Conservation (phyloP, 2,888 invertebrate species). For the Diarsia dahlii region DNA sequence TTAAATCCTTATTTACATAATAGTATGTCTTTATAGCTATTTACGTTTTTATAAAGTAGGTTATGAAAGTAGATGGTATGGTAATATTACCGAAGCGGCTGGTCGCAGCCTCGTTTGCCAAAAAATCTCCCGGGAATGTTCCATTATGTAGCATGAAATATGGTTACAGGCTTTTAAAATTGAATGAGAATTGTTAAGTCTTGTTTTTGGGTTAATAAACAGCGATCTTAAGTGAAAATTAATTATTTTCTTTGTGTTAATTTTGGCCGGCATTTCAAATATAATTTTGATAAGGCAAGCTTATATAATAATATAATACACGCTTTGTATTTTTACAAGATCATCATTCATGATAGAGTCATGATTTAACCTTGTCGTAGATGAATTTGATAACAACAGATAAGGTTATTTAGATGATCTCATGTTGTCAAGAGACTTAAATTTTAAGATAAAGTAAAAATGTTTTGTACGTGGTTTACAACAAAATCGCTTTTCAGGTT, state of each 20-base stretch:
- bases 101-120: slow-evolving; percentile 35
- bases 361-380: not conserved
- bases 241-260: not conserved
- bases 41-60: slow-evolving; percentile 45
- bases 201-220: slow-evolving; percentile 12
- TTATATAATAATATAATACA: too few species aligned
- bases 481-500: not conserved
- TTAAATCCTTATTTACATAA: slow-evolving; percentile 35
- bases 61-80: slow-evolving; percentile 31
- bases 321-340: not conserved
- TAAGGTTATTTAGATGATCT: not conserved
- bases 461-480: not conserved
- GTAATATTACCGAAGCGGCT: slow-evolving; percentile 28
- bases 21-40: slow-evolving; percentile 25
- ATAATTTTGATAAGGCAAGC: not conserved
- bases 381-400: not conserved
- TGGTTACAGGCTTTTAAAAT: slow-evolving; percentile 37
- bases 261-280: not conserved
- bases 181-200: slow-evolving; percentile 32
- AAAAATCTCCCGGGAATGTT: slow-evolving; percentile 36
- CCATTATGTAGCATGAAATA: slow-evolving; percentile 36
- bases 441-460: not conserved
- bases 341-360: not conserved
- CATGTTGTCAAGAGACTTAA: not conserved
- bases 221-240: not conserved